These are phyloP conservation scores for Apamea sordens DNA, from an alignment of 2,888 invertebrate genomes.

Conservation along the genomic window DNA sequence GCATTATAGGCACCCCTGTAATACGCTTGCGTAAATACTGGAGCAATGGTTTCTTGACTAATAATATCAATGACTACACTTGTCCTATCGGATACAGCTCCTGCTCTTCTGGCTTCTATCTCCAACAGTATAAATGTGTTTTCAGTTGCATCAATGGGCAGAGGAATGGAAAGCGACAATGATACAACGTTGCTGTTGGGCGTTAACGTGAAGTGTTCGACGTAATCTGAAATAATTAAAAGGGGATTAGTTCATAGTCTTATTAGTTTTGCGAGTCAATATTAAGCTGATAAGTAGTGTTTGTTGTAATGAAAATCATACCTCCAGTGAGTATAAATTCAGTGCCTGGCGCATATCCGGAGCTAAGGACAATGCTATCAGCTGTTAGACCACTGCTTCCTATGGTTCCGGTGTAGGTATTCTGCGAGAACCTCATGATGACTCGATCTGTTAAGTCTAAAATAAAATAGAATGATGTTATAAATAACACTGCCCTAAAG, in stretches of 20 bases:
- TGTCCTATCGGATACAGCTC: slow-evolving; percentile 74
- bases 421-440: slow-evolving; percentile 76
- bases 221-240: slow-evolving; percentile 71
- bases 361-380: slow-evolving; percentile 73
- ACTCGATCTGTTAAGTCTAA: slow-evolving; percentile 36
- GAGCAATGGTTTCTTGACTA: slow-evolving; percentile 64
- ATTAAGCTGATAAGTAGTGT: neutral
- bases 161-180: slow-evolving; percentile 60
- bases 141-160: slow-evolving; percentile 68
- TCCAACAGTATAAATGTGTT: slow-evolving; percentile 75
- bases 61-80: slow-evolving; percentile 74
- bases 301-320: slow-evolving; percentile 57
- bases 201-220: slow-evolving; percentile 67
- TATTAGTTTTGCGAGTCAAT: neutral
- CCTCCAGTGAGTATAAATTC: slow-evolving; percentile 76
- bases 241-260: neutral
- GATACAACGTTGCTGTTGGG: slow-evolving; percentile 66
- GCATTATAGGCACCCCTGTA: slow-evolving; percentile 73
- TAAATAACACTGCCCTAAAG: neutral
- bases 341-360: slow-evolving; percentile 73
- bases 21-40: slow-evolving; percentile 73
- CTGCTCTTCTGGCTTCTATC: slow-evolving; percentile 75
- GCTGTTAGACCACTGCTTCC: slow-evolving; percentile 68
- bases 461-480: neutral
- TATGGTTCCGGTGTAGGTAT: slow-evolving; percentile 75